Base-by-base conservation (phyloP, 2,113 vertebrate species). In the Erpornis zantholeuca region DNA sequence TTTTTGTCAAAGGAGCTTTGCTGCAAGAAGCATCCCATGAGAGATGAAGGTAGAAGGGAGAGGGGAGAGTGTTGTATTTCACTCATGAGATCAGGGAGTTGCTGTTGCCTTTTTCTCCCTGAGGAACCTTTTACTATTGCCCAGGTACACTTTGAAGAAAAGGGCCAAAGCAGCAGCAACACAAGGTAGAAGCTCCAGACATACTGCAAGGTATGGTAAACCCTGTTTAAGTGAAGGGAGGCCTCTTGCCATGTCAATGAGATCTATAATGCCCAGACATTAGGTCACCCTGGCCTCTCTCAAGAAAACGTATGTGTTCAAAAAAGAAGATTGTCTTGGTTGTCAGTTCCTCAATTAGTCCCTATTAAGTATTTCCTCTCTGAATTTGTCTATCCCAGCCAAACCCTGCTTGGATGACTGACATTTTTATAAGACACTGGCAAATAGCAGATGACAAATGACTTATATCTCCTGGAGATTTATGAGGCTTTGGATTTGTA, bases 381-480 rank as follows among this genome's bases (percentile, higher is more conserved):
- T 91, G 50, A 86, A 88, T 92, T 73, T 91, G 87, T 61, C 68
- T 95, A 53, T 22, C 20, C 35, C 44, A 90, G 64, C 54, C 75
- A 96, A 94, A 77, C 47, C 60, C 59, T 73, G 45, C 52, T 83
- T 53, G 68, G 52, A 94, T 96, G 88, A 96, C 49, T 96, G 93
- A 63, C 85, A 49, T 80, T 95, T 96, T 96, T 88, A 70, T 61
- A 85, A 81, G 56, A 75, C 28, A 90, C 14, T 59, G 63, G 38
- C 63, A 94, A 95, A 92, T 81, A 95, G 68, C 92, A 94, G 85
- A 95, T 95, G 85, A 96, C 76, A 96, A 94, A 88, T 94, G 2
- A 93, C 86, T 76, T 90, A 52, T 35, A 88, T 90, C 59, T 85
- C 60, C 88, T 64, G 79, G 31, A 88, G 86, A 93, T 88, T 86